phyloP scores from a whole-genome alignment of 2,888 invertebrate species.

The Drosophila acutilabella region DNA sequence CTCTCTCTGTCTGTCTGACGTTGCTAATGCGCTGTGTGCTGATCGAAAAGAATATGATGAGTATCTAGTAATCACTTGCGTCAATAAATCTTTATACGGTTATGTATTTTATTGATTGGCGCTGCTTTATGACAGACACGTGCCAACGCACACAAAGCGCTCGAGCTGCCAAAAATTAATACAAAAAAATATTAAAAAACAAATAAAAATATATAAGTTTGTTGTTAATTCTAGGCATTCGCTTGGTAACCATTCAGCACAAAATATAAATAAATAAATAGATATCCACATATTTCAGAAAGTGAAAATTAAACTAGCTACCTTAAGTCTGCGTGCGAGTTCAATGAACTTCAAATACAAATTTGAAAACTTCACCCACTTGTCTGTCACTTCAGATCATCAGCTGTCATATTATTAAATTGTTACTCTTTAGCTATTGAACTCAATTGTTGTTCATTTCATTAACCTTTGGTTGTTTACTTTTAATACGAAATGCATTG shows the following conservation, averaged over 20 bases:
- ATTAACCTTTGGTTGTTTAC: conserved; percentile 53
- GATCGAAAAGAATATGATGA: conserved; percentile 39
- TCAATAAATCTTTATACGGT: conserved; percentile 72
- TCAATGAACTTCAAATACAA: conserved; percentile 29
- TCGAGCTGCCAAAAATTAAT: conserved; percentile 34
- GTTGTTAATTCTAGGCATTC: conserved; percentile 41
- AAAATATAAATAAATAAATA: neutral
- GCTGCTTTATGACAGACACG: conserved; percentile 72
- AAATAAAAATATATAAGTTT: neutral
- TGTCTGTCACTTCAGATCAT: conserved; percentile 25
- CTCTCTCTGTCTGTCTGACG: conserved; percentile 20
- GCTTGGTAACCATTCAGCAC: conserved; percentile 31
- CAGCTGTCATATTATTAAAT: conserved; percentile 5
- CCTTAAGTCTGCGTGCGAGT: conserved; percentile 29
- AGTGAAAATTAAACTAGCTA: conserved; percentile 55
- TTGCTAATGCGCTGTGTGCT: conserved; percentile 46
- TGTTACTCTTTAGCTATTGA: neutral
- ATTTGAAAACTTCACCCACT: conserved; percentile 4
- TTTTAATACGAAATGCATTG: conserved; percentile 1
- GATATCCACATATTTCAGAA: conserved; percentile 37
- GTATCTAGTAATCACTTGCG: conserved; percentile 65
- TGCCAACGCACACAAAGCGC: conserved; percentile 64
- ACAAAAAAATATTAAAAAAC: neutral
- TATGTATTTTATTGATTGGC: conserved; percentile 79
- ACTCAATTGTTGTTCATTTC: conserved; percentile 18